These are phyloP conservation scores for Dipus sagitta DNA, from an alignment of 2,797 vertebrate genomes.

Conservation along the genomic window DNA sequence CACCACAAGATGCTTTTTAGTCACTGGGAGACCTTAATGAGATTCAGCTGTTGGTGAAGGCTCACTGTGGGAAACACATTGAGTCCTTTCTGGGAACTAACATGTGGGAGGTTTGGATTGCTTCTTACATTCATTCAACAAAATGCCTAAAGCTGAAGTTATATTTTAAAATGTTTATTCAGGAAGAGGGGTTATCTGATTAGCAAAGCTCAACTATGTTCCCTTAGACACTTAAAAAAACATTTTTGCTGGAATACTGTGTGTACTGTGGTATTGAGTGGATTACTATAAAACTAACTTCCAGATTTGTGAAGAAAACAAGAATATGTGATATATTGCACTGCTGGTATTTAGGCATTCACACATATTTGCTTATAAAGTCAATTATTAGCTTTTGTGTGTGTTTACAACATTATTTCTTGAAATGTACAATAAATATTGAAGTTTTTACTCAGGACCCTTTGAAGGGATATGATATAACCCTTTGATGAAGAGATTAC, in stretches of 20 bases:
- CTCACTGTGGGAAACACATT: background rate
- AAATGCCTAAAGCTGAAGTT: conserved; percentile 40
- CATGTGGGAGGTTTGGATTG: background rate
- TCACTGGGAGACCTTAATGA: background rate
- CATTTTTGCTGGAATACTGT: background rate
- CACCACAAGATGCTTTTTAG: background rate
- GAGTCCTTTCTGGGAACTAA: background rate
- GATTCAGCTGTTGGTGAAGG: background rate
- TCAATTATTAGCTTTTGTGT: background rate
- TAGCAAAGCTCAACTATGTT: background rate
- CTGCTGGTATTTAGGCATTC: conserved; percentile 1
- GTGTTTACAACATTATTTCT: background rate
- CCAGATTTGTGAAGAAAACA: background rate
- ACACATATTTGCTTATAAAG: background rate
- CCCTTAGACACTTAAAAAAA: background rate
- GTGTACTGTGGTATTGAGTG: background rate
- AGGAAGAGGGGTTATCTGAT: background rate
- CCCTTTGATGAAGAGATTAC: conserved; percentile 13
- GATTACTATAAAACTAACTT: background rate
- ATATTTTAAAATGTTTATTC: conserved; percentile 8
- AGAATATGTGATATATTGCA: background rate
- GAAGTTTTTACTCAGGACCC: background rate
- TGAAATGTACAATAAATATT: background rate
- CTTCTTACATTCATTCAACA: background rate
- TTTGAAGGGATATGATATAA: background rate